Conservation (phyloP, 2,888 invertebrate genomes). For the Lasioglossum oenotherae region DNA sequence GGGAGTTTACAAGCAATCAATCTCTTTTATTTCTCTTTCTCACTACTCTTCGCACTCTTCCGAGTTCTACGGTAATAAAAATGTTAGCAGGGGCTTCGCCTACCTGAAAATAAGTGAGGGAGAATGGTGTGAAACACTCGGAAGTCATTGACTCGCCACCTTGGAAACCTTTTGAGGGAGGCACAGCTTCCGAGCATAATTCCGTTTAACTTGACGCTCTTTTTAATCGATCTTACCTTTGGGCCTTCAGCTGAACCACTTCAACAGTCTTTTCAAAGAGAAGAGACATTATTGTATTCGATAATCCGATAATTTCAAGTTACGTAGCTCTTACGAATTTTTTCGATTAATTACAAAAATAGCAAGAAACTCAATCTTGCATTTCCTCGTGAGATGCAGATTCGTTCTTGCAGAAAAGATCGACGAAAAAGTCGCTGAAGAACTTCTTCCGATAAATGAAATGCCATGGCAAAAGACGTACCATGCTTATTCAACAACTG, state of each 20-base stretch:
- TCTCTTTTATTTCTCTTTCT: slow-evolving; percentile 16
- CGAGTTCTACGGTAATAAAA: slow-evolving; percentile 45
- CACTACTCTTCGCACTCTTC: slow-evolving; percentile 19
- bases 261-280: slow-evolving; percentile 39
- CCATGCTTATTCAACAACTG: not conserved
- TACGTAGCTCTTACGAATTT: not conserved
- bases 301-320: not conserved
- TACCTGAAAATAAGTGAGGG: slow-evolving; percentile 45
- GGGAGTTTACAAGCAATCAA: slow-evolving; percentile 21
- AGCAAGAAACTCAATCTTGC: not conserved
- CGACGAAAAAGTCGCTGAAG: not conserved
- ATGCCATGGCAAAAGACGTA: not conserved
- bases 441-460: not conserved
- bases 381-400: not conserved
- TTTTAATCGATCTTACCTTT: slow-evolving; percentile 61
- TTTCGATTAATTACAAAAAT: not conserved
- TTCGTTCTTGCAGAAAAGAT: not conserved
- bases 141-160: slow-evolving; percentile 62
- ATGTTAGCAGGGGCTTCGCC: slow-evolving; percentile 49
- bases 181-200: slow-evolving; percentile 65
- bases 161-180: slow-evolving; percentile 60
- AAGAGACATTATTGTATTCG: not conserved
- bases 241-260: slow-evolving; percentile 44
- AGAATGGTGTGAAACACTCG: slow-evolving; percentile 62
- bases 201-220: slow-evolving; percentile 59